These are phyloP conservation scores for Ochotona princeps DNA, from an alignment of 2,113 vertebrate genomes.

Conservation along the genomic window DNA sequence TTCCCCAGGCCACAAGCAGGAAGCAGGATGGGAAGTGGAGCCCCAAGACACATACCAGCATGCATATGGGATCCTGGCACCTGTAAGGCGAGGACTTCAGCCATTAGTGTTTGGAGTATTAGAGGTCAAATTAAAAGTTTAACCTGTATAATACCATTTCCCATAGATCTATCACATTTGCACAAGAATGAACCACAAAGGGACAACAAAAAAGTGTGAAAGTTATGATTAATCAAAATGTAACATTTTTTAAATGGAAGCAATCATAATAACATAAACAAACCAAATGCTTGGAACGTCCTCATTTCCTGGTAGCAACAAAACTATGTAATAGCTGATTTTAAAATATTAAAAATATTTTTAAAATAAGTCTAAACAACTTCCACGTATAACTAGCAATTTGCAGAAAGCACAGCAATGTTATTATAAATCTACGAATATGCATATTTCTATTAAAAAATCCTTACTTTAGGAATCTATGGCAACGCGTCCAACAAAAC, in stretches of 20 bases:
- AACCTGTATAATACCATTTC: background rate
- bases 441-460: background rate
- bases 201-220: conserved; percentile 7
- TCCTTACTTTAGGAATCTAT: background rate
- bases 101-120: background rate
- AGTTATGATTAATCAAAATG: background rate
- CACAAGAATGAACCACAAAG: background rate
- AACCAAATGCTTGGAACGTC: background rate
- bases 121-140: background rate
- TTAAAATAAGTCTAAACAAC: background rate
- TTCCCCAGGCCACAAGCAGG: too few species aligned
- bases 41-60: too few species aligned
- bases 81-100: too few species aligned
- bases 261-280: background rate
- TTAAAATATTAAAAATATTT: background rate
- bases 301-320: background rate
- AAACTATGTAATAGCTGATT: background rate
- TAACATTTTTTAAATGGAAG: background rate
- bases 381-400: background rate
- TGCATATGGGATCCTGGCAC: too few species aligned
- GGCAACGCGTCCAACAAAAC: background rate
- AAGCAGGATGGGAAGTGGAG: too few species aligned
- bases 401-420: background rate
- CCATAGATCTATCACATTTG: background rate
- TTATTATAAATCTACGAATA: background rate